These are phyloP conservation scores for Cirrhinus mrigala DNA, from an alignment of 2,797 vertebrate genomes.

Conservation along the genomic window DNA sequence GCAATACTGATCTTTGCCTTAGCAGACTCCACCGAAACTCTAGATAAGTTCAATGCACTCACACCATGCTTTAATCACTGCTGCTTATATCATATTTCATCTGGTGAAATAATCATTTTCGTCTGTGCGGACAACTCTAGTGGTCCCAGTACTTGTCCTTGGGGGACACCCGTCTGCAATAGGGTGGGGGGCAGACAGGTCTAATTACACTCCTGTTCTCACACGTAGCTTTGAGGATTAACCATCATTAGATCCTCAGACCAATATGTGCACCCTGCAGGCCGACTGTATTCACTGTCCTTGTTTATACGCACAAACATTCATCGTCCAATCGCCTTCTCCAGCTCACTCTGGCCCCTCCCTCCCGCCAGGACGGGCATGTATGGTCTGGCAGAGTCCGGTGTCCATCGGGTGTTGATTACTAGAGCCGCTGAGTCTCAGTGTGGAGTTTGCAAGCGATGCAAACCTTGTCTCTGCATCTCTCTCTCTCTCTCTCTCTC, in stretches of 20 bases:
- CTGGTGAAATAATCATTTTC: constrained; percentile 37
- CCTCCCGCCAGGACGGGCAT: neutral
- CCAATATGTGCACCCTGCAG: constrained; percentile 42
- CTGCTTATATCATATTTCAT: neutral
- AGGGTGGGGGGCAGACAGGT: constrained; percentile 4
- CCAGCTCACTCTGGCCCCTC: constrained; percentile 6
- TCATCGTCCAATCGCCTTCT: neutral
- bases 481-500: constrained; percentile 53
- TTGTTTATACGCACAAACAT: constrained; percentile 6
- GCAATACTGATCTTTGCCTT: neutral
- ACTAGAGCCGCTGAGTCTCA: constrained; percentile 65
- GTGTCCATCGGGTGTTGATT: constrained; percentile 62
- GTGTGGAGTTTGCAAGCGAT: constrained; percentile 72
- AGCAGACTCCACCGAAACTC: neutral
- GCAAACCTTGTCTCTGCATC: constrained; percentile 61
- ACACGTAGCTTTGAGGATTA: constrained; percentile 43
- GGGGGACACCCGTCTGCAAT: constrained; percentile 28
- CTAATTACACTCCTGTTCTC: constrained; percentile 46
- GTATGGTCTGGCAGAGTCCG: constrained; percentile 55
- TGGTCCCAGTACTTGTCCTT: constrained; percentile 13
- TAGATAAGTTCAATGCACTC: neutral
- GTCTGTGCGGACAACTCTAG: constrained; percentile 1
- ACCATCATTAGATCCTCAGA: constrained; percentile 48
- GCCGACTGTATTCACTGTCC: constrained; percentile 26
- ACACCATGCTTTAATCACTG: neutral